Conservation (phyloP, 1,140 invertebrate species). For the Dreissena polymorpha region DNA sequence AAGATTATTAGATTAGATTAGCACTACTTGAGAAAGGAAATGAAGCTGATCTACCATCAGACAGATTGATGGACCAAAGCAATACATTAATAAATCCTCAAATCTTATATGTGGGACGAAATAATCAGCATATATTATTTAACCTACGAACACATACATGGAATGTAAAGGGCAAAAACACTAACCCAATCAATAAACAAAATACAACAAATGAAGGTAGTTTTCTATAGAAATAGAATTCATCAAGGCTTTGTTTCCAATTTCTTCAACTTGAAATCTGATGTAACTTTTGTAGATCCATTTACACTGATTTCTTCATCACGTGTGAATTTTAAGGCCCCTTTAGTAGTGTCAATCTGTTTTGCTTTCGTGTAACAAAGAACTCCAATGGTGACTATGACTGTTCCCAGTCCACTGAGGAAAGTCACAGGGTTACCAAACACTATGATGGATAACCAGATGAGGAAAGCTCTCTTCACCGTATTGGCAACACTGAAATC, state of each 20-base stretch:
- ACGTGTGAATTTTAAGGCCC: constrained; percentile 13
- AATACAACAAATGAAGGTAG: too few relatives aligned
- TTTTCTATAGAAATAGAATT: not conserved
- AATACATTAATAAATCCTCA: too few relatives aligned
- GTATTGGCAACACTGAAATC: constrained; percentile 91
- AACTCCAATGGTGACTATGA: constrained; percentile 88
- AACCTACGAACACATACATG: too few relatives aligned
- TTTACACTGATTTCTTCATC: constrained; percentile 40
- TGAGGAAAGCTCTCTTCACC: constrained; percentile 90
- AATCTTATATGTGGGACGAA: too few relatives aligned
- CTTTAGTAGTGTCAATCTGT: constrained; percentile 67
- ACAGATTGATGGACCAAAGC: too few relatives aligned
- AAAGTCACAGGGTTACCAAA: constrained; percentile 91
- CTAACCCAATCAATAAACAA: too few relatives aligned
- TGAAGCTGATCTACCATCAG: too few relatives aligned
- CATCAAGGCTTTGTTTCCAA: not conserved
- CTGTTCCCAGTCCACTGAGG: constrained; percentile 88
- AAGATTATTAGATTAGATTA: too few relatives aligned
- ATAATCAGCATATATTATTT: too few relatives aligned
- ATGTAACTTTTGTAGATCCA: not conserved
- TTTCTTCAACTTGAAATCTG: not conserved
- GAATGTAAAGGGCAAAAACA: too few relatives aligned
- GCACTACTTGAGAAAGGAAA: too few relatives aligned
- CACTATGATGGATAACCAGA: constrained; percentile 90
- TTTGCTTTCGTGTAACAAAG: constrained; percentile 86